Conservation (phyloP, 1,140 invertebrate genomes). For the Acromyrmex echinatior region DNA sequence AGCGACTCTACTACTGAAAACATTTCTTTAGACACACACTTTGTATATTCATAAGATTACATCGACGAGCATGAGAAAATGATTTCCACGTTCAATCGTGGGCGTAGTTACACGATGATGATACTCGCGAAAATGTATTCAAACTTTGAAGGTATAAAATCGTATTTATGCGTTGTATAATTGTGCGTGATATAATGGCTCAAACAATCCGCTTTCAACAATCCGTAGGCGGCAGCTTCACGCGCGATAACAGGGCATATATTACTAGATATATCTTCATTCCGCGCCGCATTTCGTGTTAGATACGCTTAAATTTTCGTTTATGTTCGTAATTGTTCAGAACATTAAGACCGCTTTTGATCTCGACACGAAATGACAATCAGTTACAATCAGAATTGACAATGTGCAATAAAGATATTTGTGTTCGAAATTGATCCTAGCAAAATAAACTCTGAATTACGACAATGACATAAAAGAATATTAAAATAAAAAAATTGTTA, state of each 20-base stretch:
- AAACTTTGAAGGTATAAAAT: not conserved
- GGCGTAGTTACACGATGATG: not conserved
- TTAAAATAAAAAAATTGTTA: too few species aligned
- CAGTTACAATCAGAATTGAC: slow-evolving; percentile 16
- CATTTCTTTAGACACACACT: not conserved
- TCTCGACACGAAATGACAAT: slow-evolving; percentile 31
- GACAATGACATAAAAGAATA: not conserved
- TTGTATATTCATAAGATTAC: not conserved
- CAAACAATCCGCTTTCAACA: not conserved
- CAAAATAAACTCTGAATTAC: not conserved
- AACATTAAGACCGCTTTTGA: not conserved
- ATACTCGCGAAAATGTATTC: slow-evolving; percentile 16
- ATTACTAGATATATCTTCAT: not conserved
- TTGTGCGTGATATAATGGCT: not conserved
- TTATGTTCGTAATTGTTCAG: not conserved
- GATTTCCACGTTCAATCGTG: not conserved
- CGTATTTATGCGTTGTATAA: not conserved
- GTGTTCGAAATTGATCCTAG: slow-evolving; percentile 15
- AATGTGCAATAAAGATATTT: not conserved
- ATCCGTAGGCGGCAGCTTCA: not conserved
- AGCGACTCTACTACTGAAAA: slow-evolving; percentile 10
- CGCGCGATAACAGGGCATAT: not conserved
- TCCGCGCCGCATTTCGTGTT: not conserved
- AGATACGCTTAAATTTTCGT: not conserved
- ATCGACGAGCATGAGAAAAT: not conserved